Evolutionary conservation across 2,113 vertebrate species (phyloP), one percentile per base, ranked within the genome.

Genomic region (Aegithalos caudatus): DNA sequence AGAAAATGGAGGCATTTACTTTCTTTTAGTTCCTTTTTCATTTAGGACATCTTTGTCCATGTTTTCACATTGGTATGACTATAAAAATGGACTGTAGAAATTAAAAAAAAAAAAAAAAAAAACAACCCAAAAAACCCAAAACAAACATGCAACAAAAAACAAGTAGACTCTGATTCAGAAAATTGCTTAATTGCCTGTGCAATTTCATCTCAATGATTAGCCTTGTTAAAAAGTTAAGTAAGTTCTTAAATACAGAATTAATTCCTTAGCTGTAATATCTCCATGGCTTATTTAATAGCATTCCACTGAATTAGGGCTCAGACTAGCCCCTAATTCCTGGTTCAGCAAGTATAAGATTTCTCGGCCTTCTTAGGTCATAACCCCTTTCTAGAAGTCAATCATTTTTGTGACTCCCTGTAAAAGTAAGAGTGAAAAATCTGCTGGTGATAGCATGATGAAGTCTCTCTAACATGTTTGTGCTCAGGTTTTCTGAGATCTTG

Each of bases 401-500:
- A 94, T 87, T 95, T 94, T 94, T 94, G 92, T 1, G 24, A 89
- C 87, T 89, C 64, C 44, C 21, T 13, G 15, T 96, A 96, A 91
- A 96, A 91, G 47, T 73, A 89, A 81, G 72, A 81, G 84, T 38
- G 51, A 95, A 96, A 96, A 92, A 92, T 86, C 77, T 71, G 64
- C 72, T 89, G 35, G 73, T 70, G 81, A 95, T 95, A 91, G 72
- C 72, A 44, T 2, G 8, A 77, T 81, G 65, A 91, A 89, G 42
- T 83, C n/a, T 89, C 33, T 91, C 38, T 81, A 66, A 86, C 1
- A 5, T 74, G 48, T 92, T 95, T 95, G 73, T 67, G 37, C 51
- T 95, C 47, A 84, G 56, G 64, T 91, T 95, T 94, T 94, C 65
- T 85, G 87, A 93, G 70, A 74, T 81, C 65, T 95, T 94, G 92